Percentiles rank a stretch among this genome's conserved stretches.
Evolutionary conservation across 2,888 invertebrate genomes (phyloP).

Genomic region (Sesia bembeciformis): DNA sequence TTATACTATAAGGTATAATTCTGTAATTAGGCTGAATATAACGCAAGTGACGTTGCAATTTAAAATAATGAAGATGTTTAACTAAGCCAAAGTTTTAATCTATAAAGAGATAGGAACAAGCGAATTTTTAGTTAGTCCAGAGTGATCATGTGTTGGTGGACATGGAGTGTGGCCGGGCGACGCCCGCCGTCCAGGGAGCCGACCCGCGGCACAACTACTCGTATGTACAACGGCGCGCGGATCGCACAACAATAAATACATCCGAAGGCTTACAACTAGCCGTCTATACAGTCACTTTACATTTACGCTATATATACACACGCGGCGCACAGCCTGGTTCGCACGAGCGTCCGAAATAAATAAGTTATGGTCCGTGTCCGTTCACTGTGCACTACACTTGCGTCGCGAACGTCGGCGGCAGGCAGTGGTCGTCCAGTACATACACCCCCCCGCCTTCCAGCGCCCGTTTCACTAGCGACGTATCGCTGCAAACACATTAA

Average conservation of each 20-base stretch:
- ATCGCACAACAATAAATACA: conserved; percentile 68
- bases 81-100: too few relatives aligned
- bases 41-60: too few relatives aligned
- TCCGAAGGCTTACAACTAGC: conserved; percentile 65
- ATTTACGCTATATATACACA: conserved; percentile 68
- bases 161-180: conserved; percentile 21
- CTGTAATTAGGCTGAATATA: too few relatives aligned
- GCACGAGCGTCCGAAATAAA: conserved; percentile 69
- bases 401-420: conserved; percentile 83
- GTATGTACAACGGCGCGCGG: conserved; percentile 60
- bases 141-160: too few relatives aligned
- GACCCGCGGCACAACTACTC: conserved; percentile 12
- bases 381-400: conserved; percentile 79
- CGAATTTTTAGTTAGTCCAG: too few relatives aligned
- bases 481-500: conserved; percentile 70
- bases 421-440: conserved; percentile 84
- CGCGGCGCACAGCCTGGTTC: conserved; percentile 70
- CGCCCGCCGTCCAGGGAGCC: conserved; percentile 47
- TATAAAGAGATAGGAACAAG: too few relatives aligned
- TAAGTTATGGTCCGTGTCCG: conserved; percentile 35
- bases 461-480: conserved; percentile 81
- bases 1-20: too few relatives aligned
- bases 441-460: conserved; percentile 79
- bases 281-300: conserved; percentile 73
- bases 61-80: too few relatives aligned